These are phyloP conservation scores for Isotomurus palustris DNA, from an alignment of 2,888 invertebrate species.

Conservation along the genomic window DNA sequence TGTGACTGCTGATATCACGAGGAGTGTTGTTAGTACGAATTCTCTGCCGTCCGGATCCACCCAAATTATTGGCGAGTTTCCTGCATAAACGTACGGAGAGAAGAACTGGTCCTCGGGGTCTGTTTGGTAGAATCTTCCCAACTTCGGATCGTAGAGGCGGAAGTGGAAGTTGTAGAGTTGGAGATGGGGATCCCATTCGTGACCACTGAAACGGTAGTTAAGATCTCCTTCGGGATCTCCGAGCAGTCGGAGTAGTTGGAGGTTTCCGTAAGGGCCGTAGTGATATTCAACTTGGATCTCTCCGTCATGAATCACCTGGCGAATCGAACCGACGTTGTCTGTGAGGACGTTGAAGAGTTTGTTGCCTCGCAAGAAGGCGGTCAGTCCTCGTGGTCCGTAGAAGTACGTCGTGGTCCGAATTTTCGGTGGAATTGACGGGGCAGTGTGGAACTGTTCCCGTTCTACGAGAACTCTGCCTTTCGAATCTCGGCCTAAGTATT, in stretches of 20 bases:
- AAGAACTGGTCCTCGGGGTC: conserved; percentile 34
- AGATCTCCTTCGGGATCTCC: conserved; percentile 14
- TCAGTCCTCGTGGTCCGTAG: conserved; percentile 24
- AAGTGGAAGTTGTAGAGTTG: conserved; percentile 44
- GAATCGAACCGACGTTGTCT: conserved; percentile 43
- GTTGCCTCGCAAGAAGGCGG: conserved; percentile 24
- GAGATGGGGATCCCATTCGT: conserved; percentile 45
- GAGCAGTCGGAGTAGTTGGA: not conserved
- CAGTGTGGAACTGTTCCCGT: not conserved
- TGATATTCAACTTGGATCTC: conserved; percentile 45
- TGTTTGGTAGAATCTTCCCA: conserved; percentile 37
- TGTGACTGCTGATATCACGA: too few relatives aligned
- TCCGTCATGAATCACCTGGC: conserved; percentile 32
- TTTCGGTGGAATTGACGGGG: not conserved
- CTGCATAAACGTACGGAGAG: conserved; percentile 44
- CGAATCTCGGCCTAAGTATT: conserved; percentile 19
- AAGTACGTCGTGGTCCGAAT: conserved; percentile 10
- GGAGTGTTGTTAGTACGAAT: not conserved
- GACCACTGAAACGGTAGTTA: conserved; percentile 39
- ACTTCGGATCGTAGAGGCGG: conserved; percentile 42
- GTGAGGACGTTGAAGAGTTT: conserved; percentile 32
- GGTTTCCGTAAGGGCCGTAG: conserved; percentile 43
- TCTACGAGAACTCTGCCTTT: conserved; percentile 20
- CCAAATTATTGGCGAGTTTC: conserved; percentile 23
- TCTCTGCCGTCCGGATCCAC: conserved; percentile 29